Evolutionary conservation across 2,113 vertebrate species (phyloP).

Genomic region (Xyliphius kryptos): DNA sequence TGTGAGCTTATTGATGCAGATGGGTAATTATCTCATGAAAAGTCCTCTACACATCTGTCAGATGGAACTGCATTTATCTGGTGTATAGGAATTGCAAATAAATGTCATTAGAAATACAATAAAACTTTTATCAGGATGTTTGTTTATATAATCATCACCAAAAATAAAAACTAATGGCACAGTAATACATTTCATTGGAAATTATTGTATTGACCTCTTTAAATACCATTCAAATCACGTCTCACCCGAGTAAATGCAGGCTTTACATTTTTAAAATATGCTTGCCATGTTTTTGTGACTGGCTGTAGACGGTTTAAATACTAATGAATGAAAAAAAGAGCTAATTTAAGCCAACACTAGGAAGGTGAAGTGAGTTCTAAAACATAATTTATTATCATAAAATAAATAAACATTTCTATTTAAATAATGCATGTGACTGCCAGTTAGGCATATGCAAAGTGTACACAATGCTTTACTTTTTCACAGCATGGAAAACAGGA

Average conservation of each 20-base stretch:
- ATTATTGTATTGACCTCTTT: constrained; percentile 38
- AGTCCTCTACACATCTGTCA: constrained; percentile 3
- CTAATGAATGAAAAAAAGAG: constrained; percentile 18
- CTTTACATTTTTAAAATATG: constrained; percentile 19
- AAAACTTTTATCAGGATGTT: constrained; percentile 34
- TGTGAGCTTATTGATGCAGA: constrained; percentile 20
- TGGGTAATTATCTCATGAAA: constrained; percentile 3
- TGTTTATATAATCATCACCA: constrained; percentile 40
- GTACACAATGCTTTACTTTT: neutral
- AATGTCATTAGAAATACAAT: constrained; percentile 25
- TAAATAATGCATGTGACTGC: constrained; percentile 34
- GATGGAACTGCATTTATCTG: neutral
- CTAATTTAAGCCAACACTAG: constrained; percentile 25
- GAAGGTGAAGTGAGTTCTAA: neutral
- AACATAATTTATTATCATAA: constrained; percentile 28
- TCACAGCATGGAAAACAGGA: neutral
- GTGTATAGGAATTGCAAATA: constrained; percentile 12
- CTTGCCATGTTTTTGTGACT: constrained; percentile 32
- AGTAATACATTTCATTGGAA: constrained; percentile 9
- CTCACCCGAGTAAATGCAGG: constrained; percentile 25
- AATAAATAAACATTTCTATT: neutral
- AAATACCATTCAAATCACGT: constrained; percentile 37
- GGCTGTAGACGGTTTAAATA: constrained; percentile 25
- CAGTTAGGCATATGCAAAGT: constrained; percentile 16
- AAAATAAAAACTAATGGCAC: constrained; percentile 32